These are phyloP conservation scores for Pandemis heparana DNA, from an alignment of 2,888 invertebrate species.

Conservation along the genomic window DNA sequence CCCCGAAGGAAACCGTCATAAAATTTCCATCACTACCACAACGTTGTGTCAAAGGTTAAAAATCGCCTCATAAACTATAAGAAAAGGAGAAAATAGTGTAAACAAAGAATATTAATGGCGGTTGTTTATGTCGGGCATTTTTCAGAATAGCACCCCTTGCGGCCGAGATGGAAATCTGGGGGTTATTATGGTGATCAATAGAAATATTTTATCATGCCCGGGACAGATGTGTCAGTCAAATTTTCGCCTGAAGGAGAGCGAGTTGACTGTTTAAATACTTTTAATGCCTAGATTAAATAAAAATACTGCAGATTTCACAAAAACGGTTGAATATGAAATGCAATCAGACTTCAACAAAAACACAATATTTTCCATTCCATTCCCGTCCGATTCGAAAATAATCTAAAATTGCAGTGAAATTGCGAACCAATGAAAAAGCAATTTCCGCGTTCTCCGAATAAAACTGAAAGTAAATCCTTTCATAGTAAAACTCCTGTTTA, in stretches of 20 bases:
- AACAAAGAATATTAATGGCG: conserved; percentile 48
- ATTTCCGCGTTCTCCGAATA: conserved; percentile 58
- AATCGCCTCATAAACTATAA: conserved; percentile 48
- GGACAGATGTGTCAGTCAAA: conserved; percentile 1
- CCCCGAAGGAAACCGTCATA: conserved; percentile 45
- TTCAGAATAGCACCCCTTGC: conserved; percentile 40
- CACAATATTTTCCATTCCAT: conserved; percentile 5
- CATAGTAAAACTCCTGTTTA: conserved; percentile 56
- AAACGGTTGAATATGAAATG: background rate
- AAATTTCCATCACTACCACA: conserved; percentile 48
- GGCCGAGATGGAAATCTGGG: conserved; percentile 33
- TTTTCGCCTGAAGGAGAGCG: background rate
- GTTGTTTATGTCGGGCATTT: conserved; percentile 35
- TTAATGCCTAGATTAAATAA: no score
- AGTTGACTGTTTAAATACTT: no score
- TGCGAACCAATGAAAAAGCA: conserved; percentile 70
- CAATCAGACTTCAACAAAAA: conserved; percentile 6
- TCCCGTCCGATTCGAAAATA: conserved; percentile 27
- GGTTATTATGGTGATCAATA: conserved; percentile 37
- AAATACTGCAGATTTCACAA: background rate
- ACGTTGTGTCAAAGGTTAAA: conserved; percentile 50
- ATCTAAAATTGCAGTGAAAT: conserved; percentile 44
- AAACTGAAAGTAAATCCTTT: conserved; percentile 55
- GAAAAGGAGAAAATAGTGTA: conserved; percentile 43
- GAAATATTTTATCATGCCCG: conserved; percentile 27